Evolutionary conservation across 2,797 vertebrate genomes (phyloP), one percentile per base, ranked within the genome.

Genomic region (Neomorphus geoffroyi): DNA sequence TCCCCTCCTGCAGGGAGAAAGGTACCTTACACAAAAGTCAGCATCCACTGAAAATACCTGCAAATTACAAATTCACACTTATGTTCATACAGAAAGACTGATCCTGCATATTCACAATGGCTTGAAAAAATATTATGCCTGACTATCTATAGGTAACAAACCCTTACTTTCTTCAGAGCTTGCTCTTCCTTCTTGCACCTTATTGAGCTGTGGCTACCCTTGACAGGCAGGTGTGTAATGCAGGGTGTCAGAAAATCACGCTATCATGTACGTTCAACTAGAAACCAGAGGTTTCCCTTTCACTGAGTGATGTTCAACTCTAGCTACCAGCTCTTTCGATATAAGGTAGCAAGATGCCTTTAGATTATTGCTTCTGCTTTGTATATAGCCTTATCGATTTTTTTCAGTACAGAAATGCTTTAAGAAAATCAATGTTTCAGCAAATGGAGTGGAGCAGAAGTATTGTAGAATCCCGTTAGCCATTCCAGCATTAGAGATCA

Each of bases 381-480:
- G 18, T 66, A 51, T 77, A 87, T 37, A 88, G 45, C 11, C 22
- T 33, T 79, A 95, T 74, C 11, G 78, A 94, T 66, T 88, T 95
- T 66, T 81, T 74, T 50, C 62, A 84, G 24, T 81, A 73, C 69
- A 91, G 66, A 82, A 90, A 62, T 67, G 54, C 41, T 84, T 56
- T 65, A 79, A 91, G 51, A 93, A 96, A 96, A 95, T 93, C 93
- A 93, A 79, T 77, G 50, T 88, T 86, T 92, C 84, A 92, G 85
- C 46, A 85, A 92, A 89, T 33, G 89, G 69, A 93, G 66, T 57
- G 22, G 10, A 78, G 45, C 28, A 77, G 32, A 82, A 90, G 61
- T 32, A 91, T 60, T 37, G 24, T 0, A 71, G 74, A 92, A 80
- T 67, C n/a, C 30, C 18, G 46, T 73, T 80, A 92, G 43, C 43